A percentile compares a stretch with the other conserved stretches of the same genome.
Evolutionary conservation across 37 sponge, comb jelly and placozoan genomes (phyloP).

Genomic region (Oopsacas minuta): DNA sequence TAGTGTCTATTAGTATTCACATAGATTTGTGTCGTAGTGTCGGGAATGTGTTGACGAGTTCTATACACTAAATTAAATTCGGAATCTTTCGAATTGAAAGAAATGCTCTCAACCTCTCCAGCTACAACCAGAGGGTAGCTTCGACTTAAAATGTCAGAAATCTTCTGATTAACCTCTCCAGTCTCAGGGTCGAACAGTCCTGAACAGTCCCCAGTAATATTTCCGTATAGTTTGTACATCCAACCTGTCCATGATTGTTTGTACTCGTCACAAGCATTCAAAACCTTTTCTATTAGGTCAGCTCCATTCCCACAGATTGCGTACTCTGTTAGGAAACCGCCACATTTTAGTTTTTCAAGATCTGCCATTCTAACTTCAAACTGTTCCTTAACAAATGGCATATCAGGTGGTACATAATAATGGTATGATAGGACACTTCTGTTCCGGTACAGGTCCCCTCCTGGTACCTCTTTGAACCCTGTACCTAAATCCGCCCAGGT

Average conservation of each 20-base stretch:
- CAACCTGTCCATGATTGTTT: constrained; percentile 74
- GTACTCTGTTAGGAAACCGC: constrained; percentile 62
- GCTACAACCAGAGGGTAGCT: constrained; percentile 70
- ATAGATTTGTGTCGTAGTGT: constrained; percentile 54
- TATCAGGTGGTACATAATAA: constrained; percentile 63
- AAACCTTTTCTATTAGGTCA: constrained; percentile 16
- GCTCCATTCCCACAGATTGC: not conserved
- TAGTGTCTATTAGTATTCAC: constrained; percentile 57
- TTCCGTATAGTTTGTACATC: constrained; percentile 67
- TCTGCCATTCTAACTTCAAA: constrained; percentile 36
- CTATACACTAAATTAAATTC: constrained; percentile 41
- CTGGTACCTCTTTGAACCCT: constrained; percentile 70
- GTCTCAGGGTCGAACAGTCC: not conserved
- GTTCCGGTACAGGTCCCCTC: constrained; percentile 49
- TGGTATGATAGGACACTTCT: constrained; percentile 76
- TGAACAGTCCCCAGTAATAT: constrained; percentile 33
- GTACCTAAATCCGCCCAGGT: constrained; percentile 58
- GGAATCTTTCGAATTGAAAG: constrained; percentile 28
- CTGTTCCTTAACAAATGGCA: constrained; percentile 20
- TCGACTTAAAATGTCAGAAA: constrained; percentile 34
- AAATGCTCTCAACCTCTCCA: constrained; percentile 37
- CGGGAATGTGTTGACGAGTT: constrained; percentile 6
- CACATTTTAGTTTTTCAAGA: constrained; percentile 47
- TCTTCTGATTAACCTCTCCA: not conserved
- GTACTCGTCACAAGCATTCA: constrained; percentile 45